Evolutionary conservation across 2,888 invertebrate genomes (phyloP).

Genomic region (Pachycephus smyrnensis): DNA sequence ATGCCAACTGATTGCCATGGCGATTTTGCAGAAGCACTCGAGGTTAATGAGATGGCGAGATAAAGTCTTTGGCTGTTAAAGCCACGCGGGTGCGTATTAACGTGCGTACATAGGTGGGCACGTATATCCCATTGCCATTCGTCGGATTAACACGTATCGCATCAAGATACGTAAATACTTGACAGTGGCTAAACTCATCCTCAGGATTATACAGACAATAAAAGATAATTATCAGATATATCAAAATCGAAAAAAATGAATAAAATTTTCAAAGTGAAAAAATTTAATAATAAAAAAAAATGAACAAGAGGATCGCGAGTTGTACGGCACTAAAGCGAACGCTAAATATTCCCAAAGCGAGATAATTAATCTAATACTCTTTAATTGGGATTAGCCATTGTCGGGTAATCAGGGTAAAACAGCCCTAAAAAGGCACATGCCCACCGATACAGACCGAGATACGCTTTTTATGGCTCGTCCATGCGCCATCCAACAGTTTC

Average conservation of each 20-base stretch:
- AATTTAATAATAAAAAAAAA: not conserved
- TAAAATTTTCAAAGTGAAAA: no score
- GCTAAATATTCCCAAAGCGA: slow-evolving; percentile 5
- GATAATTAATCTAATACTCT: slow-evolving; percentile 23
- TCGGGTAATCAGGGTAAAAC: slow-evolving; percentile 46
- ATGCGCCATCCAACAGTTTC: slow-evolving; percentile 11
- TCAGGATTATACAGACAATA: not conserved
- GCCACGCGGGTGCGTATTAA: not conserved
- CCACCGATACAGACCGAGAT: slow-evolving; percentile 19
- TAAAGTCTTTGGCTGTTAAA: slow-evolving; percentile 29
- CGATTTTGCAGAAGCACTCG: slow-evolving; percentile 51
- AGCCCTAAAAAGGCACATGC: slow-evolving; percentile 28
- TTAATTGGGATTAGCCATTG: slow-evolving; percentile 31
- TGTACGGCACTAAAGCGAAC: not conserved
- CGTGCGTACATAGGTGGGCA: not conserved
- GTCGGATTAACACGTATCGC: not conserved
- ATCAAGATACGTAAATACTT: not conserved
- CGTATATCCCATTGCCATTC: not conserved
- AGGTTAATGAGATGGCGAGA: slow-evolving; percentile 52
- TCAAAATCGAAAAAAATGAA: not conserved
- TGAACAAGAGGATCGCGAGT: not conserved
- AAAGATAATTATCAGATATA: not conserved
- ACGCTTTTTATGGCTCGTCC: slow-evolving; percentile 22
- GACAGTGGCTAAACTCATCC: not conserved
- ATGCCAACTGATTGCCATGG: slow-evolving; percentile 45